Base-by-base conservation (phyloP, 92 coral and sea anemone species). In the Epizoanthus stellaris region DNA sequence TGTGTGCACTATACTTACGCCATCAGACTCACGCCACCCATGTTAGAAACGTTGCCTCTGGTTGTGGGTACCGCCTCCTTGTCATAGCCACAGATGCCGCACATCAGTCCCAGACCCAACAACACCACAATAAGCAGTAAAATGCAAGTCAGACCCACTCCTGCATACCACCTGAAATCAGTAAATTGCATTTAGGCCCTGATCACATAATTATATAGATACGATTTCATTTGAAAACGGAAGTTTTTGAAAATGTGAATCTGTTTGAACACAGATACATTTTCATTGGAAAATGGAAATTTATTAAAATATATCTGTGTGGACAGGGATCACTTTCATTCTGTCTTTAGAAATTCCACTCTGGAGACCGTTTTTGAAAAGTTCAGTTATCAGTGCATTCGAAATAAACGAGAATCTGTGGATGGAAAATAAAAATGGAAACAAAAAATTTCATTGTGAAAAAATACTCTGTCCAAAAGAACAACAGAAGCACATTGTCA, bases 21-120 rank as follows among this genome's bases (percentile, higher is more conserved):
- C 99, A 97, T 97, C 2, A 97, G 87, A 76, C 92, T 93, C 49
- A 89, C 80, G 13, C 99, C 99, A 13, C 99, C 99, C 95, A 91
- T 86, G 89, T 94, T 92, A 14, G 99, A 97, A 2, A 97, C 94
- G 0, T 88, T 20, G 13, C 98, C 97, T 13, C 99, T 90, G 16
- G 90, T 91, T n/a, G 99, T 91, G 6, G 99, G 95, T 0, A 88
- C 88, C 47, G 91, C 91, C n/a, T 93, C 91, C 57, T 94, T 95
- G 75, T 93, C 94, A 54, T 94, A 85, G 14, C 99, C 99, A 77
- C 94, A 97, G 34, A 95, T 86, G 42, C 99, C 99, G 56, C 99
- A 97, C 97, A 97, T 90, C 42, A 97, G 91, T 1, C 99, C 99
- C 63, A 97, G 85, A 9, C 93, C 94, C 92, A 97, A 87, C 10